Percentiles rank a stretch among this genome's conserved stretches.
phyloP scores from a whole-genome alignment of 2,113 vertebrate species.

The Vombatus ursinus region DNA sequence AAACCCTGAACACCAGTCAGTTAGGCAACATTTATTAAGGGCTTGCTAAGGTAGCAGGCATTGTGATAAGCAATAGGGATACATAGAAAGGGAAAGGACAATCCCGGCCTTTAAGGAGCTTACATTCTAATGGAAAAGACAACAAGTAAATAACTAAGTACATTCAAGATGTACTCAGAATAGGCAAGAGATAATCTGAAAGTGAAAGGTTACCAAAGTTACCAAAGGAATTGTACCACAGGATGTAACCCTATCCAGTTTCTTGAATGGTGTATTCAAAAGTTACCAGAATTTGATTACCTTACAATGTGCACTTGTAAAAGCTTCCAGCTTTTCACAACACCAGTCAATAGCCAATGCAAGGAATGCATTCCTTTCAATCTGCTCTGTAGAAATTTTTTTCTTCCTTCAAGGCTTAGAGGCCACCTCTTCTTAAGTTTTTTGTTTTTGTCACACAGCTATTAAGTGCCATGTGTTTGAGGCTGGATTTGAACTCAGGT shows the following conservation, averaged over 20 bases:
- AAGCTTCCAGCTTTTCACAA: neutral
- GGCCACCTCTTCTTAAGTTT: neutral
- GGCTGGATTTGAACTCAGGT: too few relatives aligned
- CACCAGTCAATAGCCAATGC: neutral
- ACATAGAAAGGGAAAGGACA: neutral
- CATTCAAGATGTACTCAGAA: neutral
- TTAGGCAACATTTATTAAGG: neutral
- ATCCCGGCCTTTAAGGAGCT: neutral
- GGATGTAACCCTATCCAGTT: neutral
- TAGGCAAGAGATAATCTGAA: neutral
- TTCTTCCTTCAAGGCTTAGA: neutral
- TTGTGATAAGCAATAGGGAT: neutral
- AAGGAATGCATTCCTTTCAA: neutral
- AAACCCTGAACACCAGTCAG: neutral
- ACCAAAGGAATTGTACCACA: neutral
- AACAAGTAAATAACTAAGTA: neutral
- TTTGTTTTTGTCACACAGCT: too few relatives aligned
- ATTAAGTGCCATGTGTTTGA: too few relatives aligned
- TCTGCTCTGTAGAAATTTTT: neutral
- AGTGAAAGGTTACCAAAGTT: neutral
- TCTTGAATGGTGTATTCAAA: neutral
- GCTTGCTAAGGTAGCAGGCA: neutral
- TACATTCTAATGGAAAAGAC: neutral
- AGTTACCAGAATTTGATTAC: neutral
- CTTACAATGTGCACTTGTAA: neutral